phyloP scores from a whole-genome alignment of 2,113 vertebrate genomes.

The Oryzias woworae region DNA sequence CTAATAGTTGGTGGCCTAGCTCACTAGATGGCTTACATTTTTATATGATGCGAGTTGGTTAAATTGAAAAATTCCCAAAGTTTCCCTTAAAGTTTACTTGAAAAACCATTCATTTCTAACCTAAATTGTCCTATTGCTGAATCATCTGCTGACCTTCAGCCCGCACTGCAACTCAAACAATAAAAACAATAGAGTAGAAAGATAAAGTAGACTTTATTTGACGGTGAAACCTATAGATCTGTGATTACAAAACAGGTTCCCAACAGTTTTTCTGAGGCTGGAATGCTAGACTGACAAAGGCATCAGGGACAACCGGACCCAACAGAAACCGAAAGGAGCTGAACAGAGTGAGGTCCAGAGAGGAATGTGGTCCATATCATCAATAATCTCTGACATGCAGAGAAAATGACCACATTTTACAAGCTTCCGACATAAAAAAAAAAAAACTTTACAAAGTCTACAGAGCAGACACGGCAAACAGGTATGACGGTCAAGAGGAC shows the following conservation, averaged over 20 bases:
- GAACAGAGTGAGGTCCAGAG: conserved; percentile 26
- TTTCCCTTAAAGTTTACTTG: no score
- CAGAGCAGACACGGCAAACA: conserved; percentile 23
- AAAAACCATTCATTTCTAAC: no score
- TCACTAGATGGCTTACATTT: no score
- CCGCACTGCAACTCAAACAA: conserved; percentile 15
- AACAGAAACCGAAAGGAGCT: conserved; percentile 37
- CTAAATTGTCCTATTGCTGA: background rate
- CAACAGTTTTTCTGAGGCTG: conserved; percentile 83
- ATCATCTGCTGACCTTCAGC: conserved; percentile 31
- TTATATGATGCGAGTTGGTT: no score
- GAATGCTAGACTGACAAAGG: conserved; percentile 89
- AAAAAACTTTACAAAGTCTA: conserved; percentile 8
- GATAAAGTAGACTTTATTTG: conserved; percentile 92
- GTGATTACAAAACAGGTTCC: conserved; percentile 90
- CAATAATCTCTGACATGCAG: conserved; percentile 38
- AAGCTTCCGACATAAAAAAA: conserved; percentile 10
- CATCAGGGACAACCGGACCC: conserved; percentile 73
- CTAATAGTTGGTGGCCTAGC: no score
- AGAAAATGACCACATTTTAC: conserved; percentile 22
- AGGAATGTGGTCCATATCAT: conserved; percentile 22
- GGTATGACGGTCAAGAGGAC: conserved; percentile 13
- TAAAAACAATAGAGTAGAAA: conserved; percentile 80
- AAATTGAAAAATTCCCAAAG: no score
- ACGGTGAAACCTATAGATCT: conserved; percentile 86